Base-by-base conservation (phyloP, 2,888 invertebrate species). In the Oasisia sp. region DNA sequence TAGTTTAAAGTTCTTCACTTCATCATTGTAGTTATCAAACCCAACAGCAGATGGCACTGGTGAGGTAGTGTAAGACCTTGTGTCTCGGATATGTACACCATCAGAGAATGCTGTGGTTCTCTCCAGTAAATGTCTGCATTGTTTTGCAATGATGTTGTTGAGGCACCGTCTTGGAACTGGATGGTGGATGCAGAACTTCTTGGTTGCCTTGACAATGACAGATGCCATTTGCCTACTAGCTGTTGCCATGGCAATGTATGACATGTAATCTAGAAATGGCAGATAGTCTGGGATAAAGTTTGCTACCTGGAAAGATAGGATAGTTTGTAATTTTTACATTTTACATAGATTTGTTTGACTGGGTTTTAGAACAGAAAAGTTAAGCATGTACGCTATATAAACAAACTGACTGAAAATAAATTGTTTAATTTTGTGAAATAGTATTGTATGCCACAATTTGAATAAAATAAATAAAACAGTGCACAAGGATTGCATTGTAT, bases 1-100 rank as follows among this genome's bases (percentile, higher is more conserved):
- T 89, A 94, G 89, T 50, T 93, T 92, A 92, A 94, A 94, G 44
- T 92, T 92, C 50, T 93, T 92, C 38, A 93, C 92, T 74, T 93
- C 94, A 44, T 93, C 91, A 44, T 95, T 94, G 91, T 95, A 95
- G 92, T 94, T 92, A 32, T 93, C 91, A 92, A 94, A 94, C 19
- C 94, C 94, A 19, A 91, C 92, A 27, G 93, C 92, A 32, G 94
- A 94, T 19, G 93, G 90, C 7, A 91, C 89, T 32, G 91, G 9
- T 19, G 44, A 19, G 14, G 38, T 90, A 90, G 74, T 7, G 27
- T 19, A 19, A 74, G 19, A 0, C 74, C 14, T 27, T 5, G 7
- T 27, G 74, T 74, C 19, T 5, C 74, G 27, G 27, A 19, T 3
- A 74, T 74, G 74, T 27, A 27, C 74, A 74, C 74, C n/a, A 19